Base-by-base conservation (phyloP, 53 echinoderm and acorn worm species). In the Crossaster papposus region DNA sequence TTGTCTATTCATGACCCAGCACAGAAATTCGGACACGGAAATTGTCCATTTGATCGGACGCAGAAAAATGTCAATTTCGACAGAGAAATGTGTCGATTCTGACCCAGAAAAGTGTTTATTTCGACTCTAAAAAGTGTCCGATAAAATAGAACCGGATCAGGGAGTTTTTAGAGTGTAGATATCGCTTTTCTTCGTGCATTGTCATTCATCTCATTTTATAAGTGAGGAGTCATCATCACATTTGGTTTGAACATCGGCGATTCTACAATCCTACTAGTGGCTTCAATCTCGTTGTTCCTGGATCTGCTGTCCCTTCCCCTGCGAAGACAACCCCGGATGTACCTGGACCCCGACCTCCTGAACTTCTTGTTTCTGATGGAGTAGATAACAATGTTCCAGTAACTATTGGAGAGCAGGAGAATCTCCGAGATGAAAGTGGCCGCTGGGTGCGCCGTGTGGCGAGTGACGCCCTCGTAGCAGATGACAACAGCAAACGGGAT, bases 341-440 rank as follows among this genome's bases (percentile, higher is more conserved):
- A 77, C 35, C 30, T 51, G 3, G 11, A 1, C 30, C 34, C 87
- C 22, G 87, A 76, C 34, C 52, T 36, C 76, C 85, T 30, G 44
- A 91, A 91, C 30, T 53, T 51, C 51, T 54, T 37, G 53, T 91
- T 91, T 54, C 79, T 83, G 79, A 78, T 63, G 72, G 78, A 84
- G 34, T 91, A 91, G 52, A 91, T 79, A 52, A 91, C 52, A 32
- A 91, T 78, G 64, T 91, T 91, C 77, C 77, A 72, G 71, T 85
- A 91, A 34, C 91, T 91, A 70, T 91, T 91, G 8, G 91, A 83
- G 18, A 91, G 26, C n/a, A 77, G 79, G 33, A 91, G 78, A 8
- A 91, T 54, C 70, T 84, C 78, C 18, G 84, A 83, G 68, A 79
- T 54, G 85, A 91, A 91, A 0, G 68, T 79, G 1, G 76, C 50